These are phyloP conservation scores for Invenusta paracnida DNA, from an alignment of 2,888 invertebrate species.

Conservation along the genomic window DNA sequence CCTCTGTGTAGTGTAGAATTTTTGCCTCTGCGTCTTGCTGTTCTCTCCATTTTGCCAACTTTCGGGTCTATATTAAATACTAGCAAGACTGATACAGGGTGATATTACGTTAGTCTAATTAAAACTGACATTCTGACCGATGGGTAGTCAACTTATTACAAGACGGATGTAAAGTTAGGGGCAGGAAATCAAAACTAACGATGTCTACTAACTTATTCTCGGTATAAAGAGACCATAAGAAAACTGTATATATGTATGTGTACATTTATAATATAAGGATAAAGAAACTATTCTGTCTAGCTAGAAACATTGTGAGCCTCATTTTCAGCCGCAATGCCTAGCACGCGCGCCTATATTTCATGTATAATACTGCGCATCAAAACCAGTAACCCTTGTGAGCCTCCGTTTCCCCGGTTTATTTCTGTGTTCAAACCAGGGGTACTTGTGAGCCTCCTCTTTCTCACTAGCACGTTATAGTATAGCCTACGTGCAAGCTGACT, in stretches of 20 bases:
- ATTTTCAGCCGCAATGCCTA: too few relatives aligned
- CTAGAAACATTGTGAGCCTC: too few relatives aligned
- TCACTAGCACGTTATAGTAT: too few relatives aligned
- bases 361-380: background rate
- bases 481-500: too few relatives aligned
- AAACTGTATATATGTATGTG: too few relatives aligned
- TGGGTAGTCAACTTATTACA: background rate
- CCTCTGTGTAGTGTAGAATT: background rate
- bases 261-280: too few relatives aligned
- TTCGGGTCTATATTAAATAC: background rate
- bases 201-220: too few relatives aligned
- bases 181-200: background rate
- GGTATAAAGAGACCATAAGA: too few relatives aligned
- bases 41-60: background rate
- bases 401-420: background rate
- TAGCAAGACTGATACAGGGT: background rate
- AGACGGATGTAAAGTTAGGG: background rate
- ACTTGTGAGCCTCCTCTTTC: background rate
- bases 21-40: background rate
- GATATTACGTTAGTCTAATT: background rate
- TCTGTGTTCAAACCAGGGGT: background rate
- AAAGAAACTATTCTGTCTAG: too few relatives aligned
- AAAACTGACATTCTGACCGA: slow-evolving; percentile 18
- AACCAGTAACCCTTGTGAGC: background rate
- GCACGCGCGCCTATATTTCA: too few relatives aligned